Conservation (phyloP, 1,140 invertebrate genomes). For the Drosophila sturtevanti region DNA sequence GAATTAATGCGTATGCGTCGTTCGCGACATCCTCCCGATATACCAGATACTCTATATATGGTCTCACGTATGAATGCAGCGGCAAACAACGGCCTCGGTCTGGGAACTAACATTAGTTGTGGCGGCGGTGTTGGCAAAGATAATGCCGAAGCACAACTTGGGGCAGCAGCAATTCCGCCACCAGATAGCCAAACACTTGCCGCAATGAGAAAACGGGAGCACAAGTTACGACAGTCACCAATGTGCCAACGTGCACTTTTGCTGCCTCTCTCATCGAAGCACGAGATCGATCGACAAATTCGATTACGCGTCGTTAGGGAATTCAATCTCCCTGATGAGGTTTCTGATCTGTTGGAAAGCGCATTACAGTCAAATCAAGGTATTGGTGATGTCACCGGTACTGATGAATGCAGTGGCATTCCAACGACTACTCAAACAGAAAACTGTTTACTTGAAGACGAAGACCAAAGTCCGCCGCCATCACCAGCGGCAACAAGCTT, state of each 20-base stretch:
- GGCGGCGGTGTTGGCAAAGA: conserved; percentile 85
- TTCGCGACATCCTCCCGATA: conserved; percentile 88
- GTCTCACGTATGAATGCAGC: conserved; percentile 84
- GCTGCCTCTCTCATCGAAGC: conserved; percentile 89
- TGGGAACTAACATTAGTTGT: conserved; percentile 84
- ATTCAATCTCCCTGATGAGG: conserved; percentile 95
- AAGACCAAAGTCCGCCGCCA: conserved; percentile 73
- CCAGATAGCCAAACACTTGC: conserved; percentile 89
- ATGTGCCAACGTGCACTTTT: conserved; percentile 90
- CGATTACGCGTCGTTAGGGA: conserved; percentile 95
- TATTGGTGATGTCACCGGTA: conserved; percentile 11
- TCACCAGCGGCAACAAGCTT: conserved; percentile 69
- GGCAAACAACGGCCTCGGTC: conserved; percentile 83
- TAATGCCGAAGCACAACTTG: conserved; percentile 85
- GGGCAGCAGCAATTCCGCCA: conserved; percentile 87
- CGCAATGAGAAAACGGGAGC: conserved; percentile 93
- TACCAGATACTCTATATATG: conserved; percentile 98
- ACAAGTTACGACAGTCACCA: conserved; percentile 91
- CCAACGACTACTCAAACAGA: conserved; percentile 39
- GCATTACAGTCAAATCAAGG: conserved; percentile 62
- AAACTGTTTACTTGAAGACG: conserved; percentile 59
- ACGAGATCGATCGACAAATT: conserved; percentile 90
- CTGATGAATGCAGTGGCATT: conserved; percentile 37
- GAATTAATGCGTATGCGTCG: conserved; percentile 89
- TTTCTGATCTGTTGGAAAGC: conserved; percentile 91